These are phyloP conservation scores for Leucoraja ocellata DNA, from an alignment of 2,797 vertebrate genomes.

Conservation along the genomic window DNA sequence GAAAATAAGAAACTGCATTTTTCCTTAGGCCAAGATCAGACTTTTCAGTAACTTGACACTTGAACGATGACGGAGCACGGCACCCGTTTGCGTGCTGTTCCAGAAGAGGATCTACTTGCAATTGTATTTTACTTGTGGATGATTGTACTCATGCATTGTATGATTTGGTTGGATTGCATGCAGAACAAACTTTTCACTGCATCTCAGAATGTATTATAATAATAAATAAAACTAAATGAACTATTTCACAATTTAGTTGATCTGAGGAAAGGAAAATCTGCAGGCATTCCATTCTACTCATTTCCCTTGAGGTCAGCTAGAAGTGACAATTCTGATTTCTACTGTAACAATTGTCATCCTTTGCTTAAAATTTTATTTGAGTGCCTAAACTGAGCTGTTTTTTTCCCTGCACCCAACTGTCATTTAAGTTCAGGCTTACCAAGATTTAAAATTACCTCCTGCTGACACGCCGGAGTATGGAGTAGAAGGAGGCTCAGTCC, in stretches of 20 bases:
- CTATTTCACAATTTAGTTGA: background rate
- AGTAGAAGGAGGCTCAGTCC: slow-evolving; percentile 73
- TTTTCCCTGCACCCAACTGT: background rate
- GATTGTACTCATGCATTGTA: too few species aligned
- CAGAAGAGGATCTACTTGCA: too few species aligned
- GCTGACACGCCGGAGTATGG: slow-evolving; percentile 71
- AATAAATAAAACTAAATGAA: too few species aligned
- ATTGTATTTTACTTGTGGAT: too few species aligned
- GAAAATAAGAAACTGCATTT: too few species aligned
- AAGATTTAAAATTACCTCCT: slow-evolving; percentile 70
- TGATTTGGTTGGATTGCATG: too few species aligned
- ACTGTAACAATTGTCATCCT: background rate
- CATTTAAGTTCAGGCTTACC: slow-evolving; percentile 58
- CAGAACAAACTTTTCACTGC: too few species aligned
- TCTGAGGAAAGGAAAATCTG: background rate
- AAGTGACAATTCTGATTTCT: background rate
- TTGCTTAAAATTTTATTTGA: background rate
- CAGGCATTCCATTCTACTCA: background rate
- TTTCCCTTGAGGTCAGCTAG: background rate
- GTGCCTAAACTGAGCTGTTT: background rate
- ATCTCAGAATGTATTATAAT: too few species aligned
- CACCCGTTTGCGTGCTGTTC: too few species aligned
- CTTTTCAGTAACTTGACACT: too few species aligned
- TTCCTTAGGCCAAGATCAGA: too few species aligned
- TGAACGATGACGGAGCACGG: too few species aligned